phyloP scores from a whole-genome alignment of 2,113 vertebrate genomes.

The Scophthalmus maximus region DNA sequence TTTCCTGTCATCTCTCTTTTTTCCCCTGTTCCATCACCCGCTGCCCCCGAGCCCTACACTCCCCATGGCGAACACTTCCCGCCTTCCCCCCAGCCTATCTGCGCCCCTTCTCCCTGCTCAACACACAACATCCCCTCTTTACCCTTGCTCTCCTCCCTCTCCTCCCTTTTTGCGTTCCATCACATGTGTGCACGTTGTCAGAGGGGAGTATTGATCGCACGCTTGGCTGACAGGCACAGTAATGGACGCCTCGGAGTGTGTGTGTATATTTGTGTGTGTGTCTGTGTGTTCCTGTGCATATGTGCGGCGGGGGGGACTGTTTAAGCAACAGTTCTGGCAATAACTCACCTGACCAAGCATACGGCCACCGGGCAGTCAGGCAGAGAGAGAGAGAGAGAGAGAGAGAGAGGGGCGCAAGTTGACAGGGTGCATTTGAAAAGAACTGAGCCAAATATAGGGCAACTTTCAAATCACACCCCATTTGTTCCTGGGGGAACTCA shows the following conservation, averaged over 20 bases:
- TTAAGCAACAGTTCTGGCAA: conserved; percentile 61
- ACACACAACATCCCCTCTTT: conserved; percentile 28
- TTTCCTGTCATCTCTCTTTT: conserved; percentile 67
- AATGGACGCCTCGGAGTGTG: conserved; percentile 61
- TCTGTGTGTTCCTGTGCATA: background rate
- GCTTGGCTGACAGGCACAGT: conserved; percentile 74
- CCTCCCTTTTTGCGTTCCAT: conserved; percentile 64
- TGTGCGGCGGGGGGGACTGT: conserved; percentile 27
- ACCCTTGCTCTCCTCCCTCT: conserved; percentile 42
- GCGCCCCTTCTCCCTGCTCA: conserved; percentile 5
- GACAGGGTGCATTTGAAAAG: conserved; percentile 68
- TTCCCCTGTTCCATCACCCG: conserved; percentile 36
- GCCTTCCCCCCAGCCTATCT: conserved; percentile 1
- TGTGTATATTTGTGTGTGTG: background rate
- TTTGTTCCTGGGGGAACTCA: conserved; percentile 30
- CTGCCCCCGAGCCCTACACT: conserved; percentile 46
- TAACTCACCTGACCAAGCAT: conserved; percentile 76
- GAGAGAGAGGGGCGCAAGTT: conserved; percentile 20
- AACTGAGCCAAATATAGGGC: conserved; percentile 61
- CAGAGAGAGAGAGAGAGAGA: conserved; percentile 26
- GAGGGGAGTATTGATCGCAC: conserved; percentile 76
- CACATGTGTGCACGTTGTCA: conserved; percentile 67
- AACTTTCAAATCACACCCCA: conserved; percentile 56
- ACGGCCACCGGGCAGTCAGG: conserved; percentile 34
- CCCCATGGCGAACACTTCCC: conserved; percentile 36